phyloP scores from a whole-genome alignment of 2,797 vertebrate genomes.

The Adelosebastes latens region DNA sequence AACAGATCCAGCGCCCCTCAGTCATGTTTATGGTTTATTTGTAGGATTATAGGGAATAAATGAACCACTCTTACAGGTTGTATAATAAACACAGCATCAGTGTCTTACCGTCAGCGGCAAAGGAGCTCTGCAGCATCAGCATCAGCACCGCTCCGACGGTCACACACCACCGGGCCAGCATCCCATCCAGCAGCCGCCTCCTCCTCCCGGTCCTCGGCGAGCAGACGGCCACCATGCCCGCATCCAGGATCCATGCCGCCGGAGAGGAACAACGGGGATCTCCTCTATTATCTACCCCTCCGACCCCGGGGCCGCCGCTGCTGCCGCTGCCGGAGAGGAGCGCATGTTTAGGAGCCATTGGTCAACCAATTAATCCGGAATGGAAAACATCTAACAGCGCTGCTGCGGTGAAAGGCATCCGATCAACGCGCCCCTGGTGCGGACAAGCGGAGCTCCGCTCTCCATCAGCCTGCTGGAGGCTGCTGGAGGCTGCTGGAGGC shows the following conservation, averaged over 20 bases:
- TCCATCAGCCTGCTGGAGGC: slow-evolving; percentile 67
- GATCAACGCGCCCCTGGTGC: slow-evolving; percentile 65
- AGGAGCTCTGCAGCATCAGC: slow-evolving; percentile 77
- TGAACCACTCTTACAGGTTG: slow-evolving; percentile 49
- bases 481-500: slow-evolving; percentile 14
- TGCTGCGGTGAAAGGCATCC: slow-evolving; percentile 74
- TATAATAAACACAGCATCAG: not conserved
- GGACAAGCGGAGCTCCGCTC: slow-evolving; percentile 60
- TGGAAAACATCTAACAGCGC: slow-evolving; percentile 68
- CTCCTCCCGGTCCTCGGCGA: slow-evolving; percentile 50
- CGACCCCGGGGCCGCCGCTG: slow-evolving; percentile 44
- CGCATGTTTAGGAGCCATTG: slow-evolving; percentile 83
- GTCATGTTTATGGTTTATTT: not conserved
- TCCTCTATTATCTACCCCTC: slow-evolving; percentile 21
- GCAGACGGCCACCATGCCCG: slow-evolving; percentile 33
- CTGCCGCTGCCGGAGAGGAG: slow-evolving; percentile 61
- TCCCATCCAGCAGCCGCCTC: slow-evolving; percentile 53
- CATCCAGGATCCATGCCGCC: slow-evolving; percentile 54
- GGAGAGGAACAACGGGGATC: slow-evolving; percentile 22
- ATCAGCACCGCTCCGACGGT: slow-evolving; percentile 72
- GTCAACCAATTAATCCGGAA: slow-evolving; percentile 74
- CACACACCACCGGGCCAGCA: slow-evolving; percentile 71
- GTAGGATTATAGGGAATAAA: not conserved
- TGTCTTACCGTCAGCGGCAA: slow-evolving; percentile 78
- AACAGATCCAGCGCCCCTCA: not conserved